Evolutionary conservation across 2,888 invertebrate species (phyloP).

Genomic region (Pristionchus maxplancki): DNA sequence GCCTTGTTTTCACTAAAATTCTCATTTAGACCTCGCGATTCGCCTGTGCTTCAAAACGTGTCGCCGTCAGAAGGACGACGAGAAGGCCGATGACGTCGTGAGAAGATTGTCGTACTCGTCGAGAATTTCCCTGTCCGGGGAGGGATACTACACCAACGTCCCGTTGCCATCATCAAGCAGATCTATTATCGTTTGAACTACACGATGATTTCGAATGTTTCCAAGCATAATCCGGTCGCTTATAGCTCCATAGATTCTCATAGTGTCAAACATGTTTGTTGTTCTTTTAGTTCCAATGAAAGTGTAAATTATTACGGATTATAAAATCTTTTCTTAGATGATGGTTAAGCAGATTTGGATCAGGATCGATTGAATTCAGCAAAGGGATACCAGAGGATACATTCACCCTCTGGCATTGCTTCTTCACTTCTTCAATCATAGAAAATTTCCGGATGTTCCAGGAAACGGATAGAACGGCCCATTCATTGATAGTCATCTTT

Average conservation of each 20-base stretch:
- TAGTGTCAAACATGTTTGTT: background rate
- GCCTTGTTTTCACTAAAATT: background rate
- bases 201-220: background rate
- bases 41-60: background rate
- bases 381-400: background rate
- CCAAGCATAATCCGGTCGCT: too few relatives aligned
- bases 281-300: background rate
- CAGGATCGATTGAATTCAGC: background rate
- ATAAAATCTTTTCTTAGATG: too few relatives aligned
- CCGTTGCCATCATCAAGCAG: background rate
- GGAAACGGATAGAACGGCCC: too few relatives aligned
- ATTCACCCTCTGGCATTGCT: background rate
- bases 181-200: background rate
- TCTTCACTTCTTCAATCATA: too few relatives aligned
- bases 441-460: too few relatives aligned
- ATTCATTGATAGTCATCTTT: slow-evolving; percentile 7
- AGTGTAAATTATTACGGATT: background rate
- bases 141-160: background rate
- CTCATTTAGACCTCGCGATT: background rate
- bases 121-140: background rate
- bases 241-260: background rate
- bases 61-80: background rate
- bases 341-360: too few relatives aligned
- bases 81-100: background rate
- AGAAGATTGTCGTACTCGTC: background rate